Conservation (phyloP, 2,797 vertebrate genomes). For the Cynodonichthys magdalenae region DNA sequence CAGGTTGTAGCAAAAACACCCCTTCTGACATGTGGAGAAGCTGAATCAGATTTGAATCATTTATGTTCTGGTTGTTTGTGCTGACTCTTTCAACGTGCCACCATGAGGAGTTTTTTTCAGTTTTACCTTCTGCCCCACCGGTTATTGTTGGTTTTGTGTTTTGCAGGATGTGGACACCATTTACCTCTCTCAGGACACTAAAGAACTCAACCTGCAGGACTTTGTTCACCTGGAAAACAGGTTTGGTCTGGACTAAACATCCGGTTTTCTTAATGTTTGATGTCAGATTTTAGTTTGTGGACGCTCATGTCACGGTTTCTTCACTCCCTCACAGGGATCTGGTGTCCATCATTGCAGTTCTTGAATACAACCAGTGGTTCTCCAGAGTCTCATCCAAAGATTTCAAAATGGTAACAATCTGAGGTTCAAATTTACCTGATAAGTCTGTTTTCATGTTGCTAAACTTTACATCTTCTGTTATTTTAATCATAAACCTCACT, state of each 20-base stretch:
- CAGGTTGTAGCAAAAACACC: not conserved
- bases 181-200: constrained; percentile 94
- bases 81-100: not conserved
- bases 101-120: not conserved
- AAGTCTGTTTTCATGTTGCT: not conserved
- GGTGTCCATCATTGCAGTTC: constrained; percentile 89
- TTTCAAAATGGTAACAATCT: constrained; percentile 87
- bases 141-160: not conserved
- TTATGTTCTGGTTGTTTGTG: not conserved
- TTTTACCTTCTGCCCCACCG: not conserved
- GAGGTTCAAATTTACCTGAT: not conserved
- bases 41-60: not conserved
- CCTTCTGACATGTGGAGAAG: not conserved
- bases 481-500: not conserved
- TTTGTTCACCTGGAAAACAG: constrained; percentile 96
- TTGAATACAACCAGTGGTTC: constrained; percentile 98
- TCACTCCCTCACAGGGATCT: constrained; percentile 86
- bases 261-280: not conserved
- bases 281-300: too few species aligned
- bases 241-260: constrained; percentile 52
- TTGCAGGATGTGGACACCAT: constrained; percentile 95
- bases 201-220: constrained; percentile 93
- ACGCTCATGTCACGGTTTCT: not conserved
- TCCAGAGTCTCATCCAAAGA: constrained; percentile 92
- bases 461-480: not conserved